Evolutionary conservation across 23 tunicate species (phyloP).

Genomic region (Clavelina lepadiformis): DNA sequence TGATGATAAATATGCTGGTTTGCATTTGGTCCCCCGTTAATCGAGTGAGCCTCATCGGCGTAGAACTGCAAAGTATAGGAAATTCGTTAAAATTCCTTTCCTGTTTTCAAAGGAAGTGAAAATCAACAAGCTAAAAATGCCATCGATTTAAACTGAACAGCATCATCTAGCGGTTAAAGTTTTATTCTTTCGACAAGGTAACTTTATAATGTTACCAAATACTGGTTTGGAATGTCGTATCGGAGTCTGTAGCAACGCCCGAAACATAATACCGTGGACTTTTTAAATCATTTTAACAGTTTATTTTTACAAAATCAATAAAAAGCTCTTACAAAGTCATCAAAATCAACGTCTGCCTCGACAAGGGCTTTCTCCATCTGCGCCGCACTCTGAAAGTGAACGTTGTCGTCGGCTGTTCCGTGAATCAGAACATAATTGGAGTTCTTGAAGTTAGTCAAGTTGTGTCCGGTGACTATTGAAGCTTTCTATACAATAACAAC

Average conservation of each 20-base stretch:
- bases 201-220: too few relatives aligned
- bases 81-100: too few relatives aligned
- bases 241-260: too few relatives aligned
- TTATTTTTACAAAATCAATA: too few relatives aligned
- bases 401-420: constrained; percentile 98
- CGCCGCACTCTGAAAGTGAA: constrained; percentile 95
- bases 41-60: constrained; percentile 99
- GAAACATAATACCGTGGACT: too few relatives aligned
- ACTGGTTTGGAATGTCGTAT: too few relatives aligned
- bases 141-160: too few relatives aligned
- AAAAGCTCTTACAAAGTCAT: constrained; percentile 93
- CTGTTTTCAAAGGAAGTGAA: too few relatives aligned
- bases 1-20: constrained; percentile 91
- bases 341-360: constrained; percentile 89
- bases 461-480: constrained; percentile 78
- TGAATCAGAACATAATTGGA: constrained; percentile 66
- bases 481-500: constrained; percentile 42
- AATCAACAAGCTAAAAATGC: too few relatives aligned
- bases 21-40: constrained; percentile 62
- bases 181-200: too few relatives aligned
- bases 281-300: too few relatives aligned
- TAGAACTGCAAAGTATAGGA: constrained; percentile 80
- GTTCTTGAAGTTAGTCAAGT: constrained; percentile 66
- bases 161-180: too few relatives aligned
- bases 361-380: constrained; percentile 98